Evolutionary conservation across 2,797 vertebrate species (phyloP), one percentile per base, ranked within the genome.

Genomic region (Hippocampus kuda): DNA sequence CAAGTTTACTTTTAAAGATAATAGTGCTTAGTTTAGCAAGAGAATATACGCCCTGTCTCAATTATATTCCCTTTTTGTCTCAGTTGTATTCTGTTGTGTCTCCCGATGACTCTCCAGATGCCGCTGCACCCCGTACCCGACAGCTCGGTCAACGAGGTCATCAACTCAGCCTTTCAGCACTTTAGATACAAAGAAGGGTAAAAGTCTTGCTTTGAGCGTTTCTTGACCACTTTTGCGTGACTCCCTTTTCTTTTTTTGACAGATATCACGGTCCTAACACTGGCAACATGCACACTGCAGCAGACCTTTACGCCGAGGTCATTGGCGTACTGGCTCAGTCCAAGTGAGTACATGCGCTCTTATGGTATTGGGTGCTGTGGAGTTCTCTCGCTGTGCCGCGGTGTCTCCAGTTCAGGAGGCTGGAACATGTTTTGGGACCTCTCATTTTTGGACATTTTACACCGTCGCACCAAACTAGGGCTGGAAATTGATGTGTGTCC

Each of bases 151-250:
- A 93, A 92, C 78, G 96, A 99, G 89, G 91, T 99, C 85, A 94
- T 97, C 89, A 95, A 94, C 83, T 88, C 97, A 89, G 94, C 96
- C 79, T 99, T 99, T 89, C 98, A 94, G 92, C 96, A 99, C 93
- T 99, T 99, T 92, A 95, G 94, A 89, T 96, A 98, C 88, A 99
- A 95, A 91, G 96, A 99, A 90, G 96, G 96, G 97, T 99, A 93
- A 67, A 67, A 86, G 83, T 77, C 79, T 38, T 6, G 7, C 34
- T 20, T 54, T 68, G 4, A 6, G 60, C 8, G 9, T 3, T 68
- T 73, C 20, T 0, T 2, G 65, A 7, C 18, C 59, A 22, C 59
- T 34, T 61, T 66, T 48, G 27, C 67, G 66, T 75, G 2, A 12
- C 13, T 0, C 53, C 68, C 2, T 62, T 0, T 4, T 70, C 4